phyloP scores from a whole-genome alignment of 2,113 vertebrate genomes.

The Butastur rufipennis region DNA sequence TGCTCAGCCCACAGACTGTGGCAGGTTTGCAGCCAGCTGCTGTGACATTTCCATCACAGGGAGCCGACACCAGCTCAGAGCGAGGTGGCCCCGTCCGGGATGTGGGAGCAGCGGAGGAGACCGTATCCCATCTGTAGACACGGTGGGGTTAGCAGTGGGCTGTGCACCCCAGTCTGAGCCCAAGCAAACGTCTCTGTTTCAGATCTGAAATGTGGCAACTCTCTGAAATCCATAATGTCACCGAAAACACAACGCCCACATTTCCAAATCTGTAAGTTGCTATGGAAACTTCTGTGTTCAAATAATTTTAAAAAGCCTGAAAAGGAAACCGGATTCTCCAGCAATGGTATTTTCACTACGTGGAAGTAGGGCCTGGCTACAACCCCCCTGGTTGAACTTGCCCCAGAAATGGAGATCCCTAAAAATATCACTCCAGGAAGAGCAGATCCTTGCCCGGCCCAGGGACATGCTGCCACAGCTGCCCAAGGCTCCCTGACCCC shows the following conservation, averaged over 20 bases:
- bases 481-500: not conserved
- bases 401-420: not conserved
- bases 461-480: not conserved
- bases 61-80: not conserved
- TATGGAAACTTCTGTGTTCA: not conserved
- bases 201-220: not conserved
- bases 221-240: not conserved
- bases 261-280: not conserved
- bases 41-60: not conserved
- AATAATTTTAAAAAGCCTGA: not conserved
- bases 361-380: not conserved
- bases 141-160: not conserved
- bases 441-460: not conserved
- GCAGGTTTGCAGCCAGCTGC: not conserved
- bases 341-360: not conserved
- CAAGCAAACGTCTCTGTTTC: not conserved
- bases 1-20: not conserved
- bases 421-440: not conserved
- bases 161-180: not conserved
- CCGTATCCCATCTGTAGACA: fast-evolving
- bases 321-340: not conserved
- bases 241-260: not conserved
- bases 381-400: not conserved
- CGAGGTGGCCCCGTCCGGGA: fast-evolving
- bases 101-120: not conserved